Evolutionary conservation across 2,888 invertebrate species (phyloP).

Genomic region (Agriopis leucophaearia): DNA sequence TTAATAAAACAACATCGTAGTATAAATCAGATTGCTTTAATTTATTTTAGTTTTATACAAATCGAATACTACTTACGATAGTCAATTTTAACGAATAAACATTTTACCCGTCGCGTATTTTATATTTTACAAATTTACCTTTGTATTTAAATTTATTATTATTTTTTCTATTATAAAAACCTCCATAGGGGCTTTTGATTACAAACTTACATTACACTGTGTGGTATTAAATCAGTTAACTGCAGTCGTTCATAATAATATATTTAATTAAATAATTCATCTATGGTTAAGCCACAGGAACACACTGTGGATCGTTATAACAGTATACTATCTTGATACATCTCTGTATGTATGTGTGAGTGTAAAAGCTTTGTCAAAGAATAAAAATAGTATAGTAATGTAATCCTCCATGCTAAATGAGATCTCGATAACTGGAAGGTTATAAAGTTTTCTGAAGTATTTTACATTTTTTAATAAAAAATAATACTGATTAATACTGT

Average conservation of each 20-base stretch:
- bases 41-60: constrained; percentile 86
- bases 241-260: constrained; percentile 77
- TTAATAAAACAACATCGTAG: constrained; percentile 74
- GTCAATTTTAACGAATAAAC: constrained; percentile 85
- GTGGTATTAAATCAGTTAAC: constrained; percentile 68
- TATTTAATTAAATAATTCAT: constrained; percentile 61
- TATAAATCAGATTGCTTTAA: constrained; percentile 87
- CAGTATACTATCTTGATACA: constrained; percentile 17
- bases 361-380: constrained; percentile 41
- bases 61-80: constrained; percentile 86
- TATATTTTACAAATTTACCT: constrained; percentile 85
- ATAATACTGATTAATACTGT: no score
- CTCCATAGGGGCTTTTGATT: constrained; percentile 84
- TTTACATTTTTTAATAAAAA: no score
- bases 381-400: constrained; percentile 33
- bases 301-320: constrained; percentile 69
- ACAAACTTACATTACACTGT: constrained; percentile 83
- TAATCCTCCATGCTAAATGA: background rate
- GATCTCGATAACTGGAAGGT: background rate
- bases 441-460: background rate
- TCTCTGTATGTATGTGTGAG: constrained; percentile 8
- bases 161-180: constrained; percentile 81
- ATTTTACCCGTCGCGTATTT: constrained; percentile 80
- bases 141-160: constrained; percentile 74
- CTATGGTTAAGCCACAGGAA: constrained; percentile 79